Base-by-base conservation (phyloP, 1,140 invertebrate species). In the Drosophila miranda region DNA sequence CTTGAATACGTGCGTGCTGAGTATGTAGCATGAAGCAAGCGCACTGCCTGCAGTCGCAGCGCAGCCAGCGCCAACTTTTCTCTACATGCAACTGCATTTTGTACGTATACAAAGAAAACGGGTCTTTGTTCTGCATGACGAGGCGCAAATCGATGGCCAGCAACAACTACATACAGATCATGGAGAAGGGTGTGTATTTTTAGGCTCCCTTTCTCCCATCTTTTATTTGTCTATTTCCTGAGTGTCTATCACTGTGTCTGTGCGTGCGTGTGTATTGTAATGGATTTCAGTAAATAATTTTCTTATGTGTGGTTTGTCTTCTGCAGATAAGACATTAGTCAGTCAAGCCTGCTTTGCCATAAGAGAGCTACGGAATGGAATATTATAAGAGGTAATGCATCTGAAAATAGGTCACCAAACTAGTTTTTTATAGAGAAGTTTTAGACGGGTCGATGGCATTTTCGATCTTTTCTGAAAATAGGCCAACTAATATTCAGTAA, bases 21-120 rank as follows among this genome's bases (percentile, higher is more conserved):
- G 34, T 38, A 38, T 38, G 34, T 50, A 16, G 7, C 28, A 48
- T 23, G 43, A 28, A 48, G 26, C 43, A 45, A 45, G 30, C 21
- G 30, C 28, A 46, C 8, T 43, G 41, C 3, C 45, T 45, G 41
- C 28, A 50, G 14, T 26, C 38, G 53, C 64, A 67, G 81, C 82
- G 77, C 82, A 69, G 78, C 45, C 58, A 68, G 78, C 75, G 76
- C 70, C 28, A 62, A 82, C 55, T 78, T 87, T 87, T 87, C 78
- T 87, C 82, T 87, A 87, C 28, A 71, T 55, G 60, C 43, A 61
- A 54, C 38, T 86, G 78, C 81, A 87, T 53, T 74, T 71, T 59
- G 54, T 38, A 38, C 55, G 82, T 75, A 66, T 82, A 87, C 66
- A 81, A 81, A 87, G 74, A 81, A 87, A 87, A 87, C 82, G 83